These are phyloP conservation scores for Antechinus stuartii DNA, from an alignment of 2,113 vertebrate species.

Conservation along the genomic window DNA sequence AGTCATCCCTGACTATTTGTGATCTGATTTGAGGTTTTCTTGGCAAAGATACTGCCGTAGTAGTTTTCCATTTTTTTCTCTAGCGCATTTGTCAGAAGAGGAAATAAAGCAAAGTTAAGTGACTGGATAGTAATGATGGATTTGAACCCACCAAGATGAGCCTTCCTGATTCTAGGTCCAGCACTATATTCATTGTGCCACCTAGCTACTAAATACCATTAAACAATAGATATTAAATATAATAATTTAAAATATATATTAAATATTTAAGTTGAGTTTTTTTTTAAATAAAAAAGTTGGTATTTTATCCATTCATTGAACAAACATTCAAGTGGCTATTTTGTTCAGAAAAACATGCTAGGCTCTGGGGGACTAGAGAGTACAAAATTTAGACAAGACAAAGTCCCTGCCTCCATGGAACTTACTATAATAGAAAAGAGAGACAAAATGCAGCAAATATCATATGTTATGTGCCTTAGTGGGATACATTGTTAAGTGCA, in stretches of 20 bases:
- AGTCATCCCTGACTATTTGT: no score
- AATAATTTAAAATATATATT: neutral
- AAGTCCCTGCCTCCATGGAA: neutral
- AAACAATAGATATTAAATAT: neutral
- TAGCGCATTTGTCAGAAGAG: no score
- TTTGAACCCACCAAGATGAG: neutral
- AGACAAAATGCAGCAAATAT: neutral
- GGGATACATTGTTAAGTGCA: neutral
- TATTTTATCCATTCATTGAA: neutral
- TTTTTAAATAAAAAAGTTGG: neutral
- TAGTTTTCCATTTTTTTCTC: no score
- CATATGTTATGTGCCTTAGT: neutral
- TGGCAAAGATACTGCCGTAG: no score
- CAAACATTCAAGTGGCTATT: neutral
- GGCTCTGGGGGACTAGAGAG: neutral
- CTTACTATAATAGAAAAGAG: neutral
- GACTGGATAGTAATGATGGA: no score
- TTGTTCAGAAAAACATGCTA: neutral
- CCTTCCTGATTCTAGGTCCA: neutral
- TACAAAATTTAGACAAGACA: neutral
- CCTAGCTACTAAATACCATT: neutral
- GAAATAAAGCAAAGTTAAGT: no score
- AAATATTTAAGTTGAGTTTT: neutral
- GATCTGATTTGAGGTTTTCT: no score
- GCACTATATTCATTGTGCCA: no score